Base-by-base conservation (phyloP, 2,113 vertebrate species). In the Suricata suricatta region DNA sequence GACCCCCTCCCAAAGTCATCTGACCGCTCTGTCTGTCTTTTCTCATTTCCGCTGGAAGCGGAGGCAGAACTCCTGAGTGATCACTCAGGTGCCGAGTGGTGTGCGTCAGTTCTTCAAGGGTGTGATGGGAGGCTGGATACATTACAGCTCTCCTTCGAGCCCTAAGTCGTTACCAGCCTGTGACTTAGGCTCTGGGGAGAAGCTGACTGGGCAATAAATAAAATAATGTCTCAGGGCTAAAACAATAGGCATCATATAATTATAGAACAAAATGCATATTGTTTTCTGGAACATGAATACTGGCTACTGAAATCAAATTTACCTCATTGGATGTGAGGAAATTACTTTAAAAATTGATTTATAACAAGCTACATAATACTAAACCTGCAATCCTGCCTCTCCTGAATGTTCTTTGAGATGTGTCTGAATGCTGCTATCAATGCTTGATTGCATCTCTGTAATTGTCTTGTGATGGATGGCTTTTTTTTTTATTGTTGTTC, bases 381-480 rank as follows among this genome's bases (percentile, higher is more conserved):
- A 79, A 95, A 96, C 63, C 97, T 93, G 96, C 96, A 98, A 98
- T 95, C 57, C 68, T 86, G 92, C 88, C 93, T 96, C 64, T 94
- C 94, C 96, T 54, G 93, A 97, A 92, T 72, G 93, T 95, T 97
- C 96, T 96, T 93, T 86, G 97, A 97, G 97, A 95, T 92, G 95
- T 64, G 92, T 94, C 79, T 97, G 98, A 97, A 97, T 96, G 92
- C 97, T 63, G 89, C 86, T 96, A 82, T 85, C 90, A 98, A 38
- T 83, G 96, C 96, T 96, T 90, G 97, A 97, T 97, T 98, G 98
- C 96, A 76, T 97, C 97, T 97, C 97, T 98, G 95, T 97, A 98
- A 98, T 98, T 98, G 96, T 97, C 96, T 98, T 98, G 98, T 98
- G 96, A 98, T 98, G 97, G 98, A 98, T 27, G 11, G 96, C 81